A percentile compares a stretch with the other conserved stretches of the same genome.
These are phyloP conservation scores for Chironomus tepperi DNA, from an alignment of 1,140 invertebrate genomes.

Conservation along the genomic window DNA sequence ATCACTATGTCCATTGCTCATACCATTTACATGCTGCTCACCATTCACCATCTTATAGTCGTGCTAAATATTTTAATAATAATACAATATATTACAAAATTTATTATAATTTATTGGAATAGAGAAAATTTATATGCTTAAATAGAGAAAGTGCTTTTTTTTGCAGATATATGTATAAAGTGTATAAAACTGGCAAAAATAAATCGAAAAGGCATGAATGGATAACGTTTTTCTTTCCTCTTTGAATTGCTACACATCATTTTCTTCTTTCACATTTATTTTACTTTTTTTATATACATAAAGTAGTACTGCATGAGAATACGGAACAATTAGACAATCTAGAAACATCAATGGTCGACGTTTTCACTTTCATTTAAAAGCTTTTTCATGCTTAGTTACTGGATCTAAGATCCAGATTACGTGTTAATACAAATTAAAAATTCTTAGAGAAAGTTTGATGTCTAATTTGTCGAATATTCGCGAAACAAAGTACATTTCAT, in stretches of 20 bases:
- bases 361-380: constrained; percentile 14
- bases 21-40: constrained; percentile 32
- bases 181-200: background rate
- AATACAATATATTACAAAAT: background rate
- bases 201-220: constrained; percentile 3
- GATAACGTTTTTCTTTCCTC: too few relatives aligned
- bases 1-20: constrained; percentile 46
- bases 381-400: background rate
- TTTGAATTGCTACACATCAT: too few relatives aligned
- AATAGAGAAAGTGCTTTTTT: constrained; percentile 19
- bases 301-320: too few relatives aligned
- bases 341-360: background rate
- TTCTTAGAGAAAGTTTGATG: too few relatives aligned
- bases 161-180: background rate
- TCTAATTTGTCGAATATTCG: too few relatives aligned
- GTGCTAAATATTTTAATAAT: background rate
- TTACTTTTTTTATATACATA: too few relatives aligned
- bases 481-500: too few relatives aligned
- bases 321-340: constrained; percentile 13
- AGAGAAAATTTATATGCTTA: background rate
- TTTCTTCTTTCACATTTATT: too few relatives aligned
- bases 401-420: background rate
- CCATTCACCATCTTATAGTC: constrained; percentile 26
- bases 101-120: too few relatives aligned
- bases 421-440: background rate